Evolutionary conservation across 2,797 vertebrate species (phyloP).

Genomic region (Adrianichthys oophorus): DNA sequence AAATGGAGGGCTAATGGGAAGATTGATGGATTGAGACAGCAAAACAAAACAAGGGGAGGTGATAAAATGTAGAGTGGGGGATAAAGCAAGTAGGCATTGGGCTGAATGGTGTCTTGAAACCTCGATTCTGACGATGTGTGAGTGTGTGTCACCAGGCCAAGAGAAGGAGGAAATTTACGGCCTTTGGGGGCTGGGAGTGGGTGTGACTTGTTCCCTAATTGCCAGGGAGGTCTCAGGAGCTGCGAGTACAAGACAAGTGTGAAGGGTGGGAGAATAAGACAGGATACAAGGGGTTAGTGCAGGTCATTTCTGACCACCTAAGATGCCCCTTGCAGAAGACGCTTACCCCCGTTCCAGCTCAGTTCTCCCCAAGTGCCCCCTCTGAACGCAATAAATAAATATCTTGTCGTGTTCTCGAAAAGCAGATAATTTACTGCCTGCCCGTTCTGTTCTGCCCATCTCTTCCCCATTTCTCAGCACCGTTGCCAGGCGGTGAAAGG

Average conservation of each 20-base stretch:
- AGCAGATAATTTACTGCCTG: constrained; percentile 78
- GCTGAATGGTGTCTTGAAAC: constrained; percentile 73
- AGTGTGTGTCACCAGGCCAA: constrained; percentile 68
- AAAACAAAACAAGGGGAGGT: constrained; percentile 82
- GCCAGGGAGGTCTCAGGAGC: constrained; percentile 86
- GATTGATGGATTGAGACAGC: constrained; percentile 93
- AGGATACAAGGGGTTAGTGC: constrained; percentile 91
- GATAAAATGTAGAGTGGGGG: constrained; percentile 79
- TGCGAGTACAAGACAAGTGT: constrained; percentile 73
- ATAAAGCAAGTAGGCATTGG: constrained; percentile 60
- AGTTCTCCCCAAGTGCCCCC: constrained; percentile 42
- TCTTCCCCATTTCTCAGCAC: constrained; percentile 75
- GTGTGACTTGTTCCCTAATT: constrained; percentile 91
- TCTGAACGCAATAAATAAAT: constrained; percentile 81
- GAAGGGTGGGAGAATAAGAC: constrained; percentile 86
- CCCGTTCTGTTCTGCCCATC: constrained; percentile 70
- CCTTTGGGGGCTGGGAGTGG: constrained; percentile 80
- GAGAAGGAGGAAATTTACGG: constrained; percentile 81
- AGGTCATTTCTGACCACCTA: constrained; percentile 94
- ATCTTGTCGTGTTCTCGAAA: constrained; percentile 62
- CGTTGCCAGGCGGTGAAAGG: constrained; percentile 72
- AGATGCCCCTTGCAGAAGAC: constrained; percentile 79
- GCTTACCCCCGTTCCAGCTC: constrained; percentile 47
- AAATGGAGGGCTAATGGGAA: constrained; percentile 92
- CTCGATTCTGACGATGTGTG: constrained; percentile 65